These are phyloP conservation scores for Neuroscelio doddi DNA, from an alignment of 2,888 invertebrate genomes.

Conservation along the genomic window DNA sequence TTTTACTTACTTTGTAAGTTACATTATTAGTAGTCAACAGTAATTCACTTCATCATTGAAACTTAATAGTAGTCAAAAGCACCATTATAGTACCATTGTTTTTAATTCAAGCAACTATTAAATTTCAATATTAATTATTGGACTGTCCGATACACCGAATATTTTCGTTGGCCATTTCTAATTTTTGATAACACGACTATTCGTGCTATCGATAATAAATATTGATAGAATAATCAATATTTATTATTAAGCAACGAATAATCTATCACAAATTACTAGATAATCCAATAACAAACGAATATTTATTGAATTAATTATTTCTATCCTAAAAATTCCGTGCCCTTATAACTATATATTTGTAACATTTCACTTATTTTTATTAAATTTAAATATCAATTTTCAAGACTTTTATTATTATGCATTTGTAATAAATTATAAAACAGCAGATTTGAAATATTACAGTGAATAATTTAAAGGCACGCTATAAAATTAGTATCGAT, in stretches of 20 bases:
- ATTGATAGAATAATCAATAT: no score
- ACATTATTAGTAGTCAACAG: conserved; percentile 3
- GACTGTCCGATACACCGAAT: not conserved
- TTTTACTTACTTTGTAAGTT: conserved; percentile 11
- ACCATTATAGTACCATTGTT: not conserved
- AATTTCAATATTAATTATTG: not conserved
- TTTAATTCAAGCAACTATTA: not conserved
- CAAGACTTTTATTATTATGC: no score
- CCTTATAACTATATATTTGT: no score
- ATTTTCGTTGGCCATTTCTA: not conserved
- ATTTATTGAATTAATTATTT: no score
- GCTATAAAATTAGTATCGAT: not conserved
- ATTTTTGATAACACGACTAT: not conserved
- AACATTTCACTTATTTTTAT: no score
- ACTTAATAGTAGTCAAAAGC: conserved; percentile 5
- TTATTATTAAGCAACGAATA: no score
- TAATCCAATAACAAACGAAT: no score
- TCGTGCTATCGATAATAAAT: no score
- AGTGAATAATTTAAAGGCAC: not conserved
- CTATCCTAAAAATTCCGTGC: no score
- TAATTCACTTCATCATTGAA: conserved; percentile 11
- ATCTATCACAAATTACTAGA: no score
- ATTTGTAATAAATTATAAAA: no score
- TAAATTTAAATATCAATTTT: no score
- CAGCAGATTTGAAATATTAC: not conserved